Evolutionary conservation across 2,888 invertebrate species (phyloP), one percentile per base, ranked within the genome.

Genomic region (Noctua pronuba): DNA sequence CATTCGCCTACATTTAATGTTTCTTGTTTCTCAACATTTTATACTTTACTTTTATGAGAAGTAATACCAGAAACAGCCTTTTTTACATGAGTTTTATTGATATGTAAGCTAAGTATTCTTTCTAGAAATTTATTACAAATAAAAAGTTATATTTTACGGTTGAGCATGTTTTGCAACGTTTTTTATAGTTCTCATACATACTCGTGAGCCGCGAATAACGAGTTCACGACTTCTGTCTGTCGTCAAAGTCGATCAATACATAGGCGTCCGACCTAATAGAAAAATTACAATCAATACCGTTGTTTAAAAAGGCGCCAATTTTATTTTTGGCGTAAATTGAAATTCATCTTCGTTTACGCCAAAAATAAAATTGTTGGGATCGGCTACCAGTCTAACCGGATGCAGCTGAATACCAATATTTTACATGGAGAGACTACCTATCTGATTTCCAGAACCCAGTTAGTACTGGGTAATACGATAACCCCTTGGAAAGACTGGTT

Each of bases 61-160:
- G 6, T 38, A n/a, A 65, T 58, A 62, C 8, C 31, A 58, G 44
- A 64, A 81, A 49, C n/a, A 35, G 55, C 41, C 21, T 67, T 58
- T 16, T 67, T 58, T 16, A 41, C 77, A 75, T 35, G 31, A 71
- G 35, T 58, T 77, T 83, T 81, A 83, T 78, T 64, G 66, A 31
- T 52, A 28, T 38, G 16, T 78, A 24, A 18, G 28, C n/a, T 2
- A 66, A 49, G 35, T 49, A 0, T 46, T 60, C 69, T 58, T 58
- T 66, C 52, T 60, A 60, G 41, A 58, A 44, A 28, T 24, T 11
- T 31, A 31, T 46, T 31, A n/a, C 21, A 46, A 66, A 52, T 6
- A n/a, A 24, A 31, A n/a, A 49, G 18, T 46, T 41, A 58, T 65
- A 66, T 49, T 81, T 69, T 69, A 75, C 44, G 41, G 28, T 49